These are phyloP conservation scores for Latrodectus geometricus DNA, from an alignment of 1,140 invertebrate genomes.

Conservation along the genomic window DNA sequence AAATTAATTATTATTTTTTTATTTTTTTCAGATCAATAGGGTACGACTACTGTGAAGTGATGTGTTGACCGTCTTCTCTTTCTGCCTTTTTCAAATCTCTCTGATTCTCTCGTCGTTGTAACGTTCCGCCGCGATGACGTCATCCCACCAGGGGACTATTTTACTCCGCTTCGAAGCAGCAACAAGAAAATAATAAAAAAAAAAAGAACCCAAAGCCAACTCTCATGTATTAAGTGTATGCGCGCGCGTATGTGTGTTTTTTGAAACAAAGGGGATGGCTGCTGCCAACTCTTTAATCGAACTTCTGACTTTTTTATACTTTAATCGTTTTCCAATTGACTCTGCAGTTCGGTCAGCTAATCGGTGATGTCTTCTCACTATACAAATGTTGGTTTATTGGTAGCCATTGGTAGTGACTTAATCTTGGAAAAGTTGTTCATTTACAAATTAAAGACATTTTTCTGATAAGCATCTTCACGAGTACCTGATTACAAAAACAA, in stretches of 20 bases:
- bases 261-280: neutral
- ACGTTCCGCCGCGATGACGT: slow-evolving; percentile 38
- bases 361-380: neutral
- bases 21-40: slow-evolving; percentile 56
- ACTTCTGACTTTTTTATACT: slow-evolving; percentile 26
- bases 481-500: neutral
- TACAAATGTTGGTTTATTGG: neutral
- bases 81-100: slow-evolving; percentile 55
- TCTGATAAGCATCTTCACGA: neutral
- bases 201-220: slow-evolving; percentile 48
- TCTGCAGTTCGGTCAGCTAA: slow-evolving; percentile 43
- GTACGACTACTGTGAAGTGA: slow-evolving; percentile 48
- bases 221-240: slow-evolving; percentile 38
- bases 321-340: slow-evolving; percentile 34
- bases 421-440: too few species aligned
- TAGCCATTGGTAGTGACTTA: too few species aligned
- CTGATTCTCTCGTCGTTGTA: slow-evolving; percentile 53
- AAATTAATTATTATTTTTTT: neutral
- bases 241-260: slow-evolving; percentile 42
- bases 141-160: slow-evolving; percentile 55
- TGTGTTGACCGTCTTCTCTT: slow-evolving; percentile 53
- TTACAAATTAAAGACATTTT: neutral
- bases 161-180: slow-evolving; percentile 35
- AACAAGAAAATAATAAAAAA: slow-evolving; percentile 30
- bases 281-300: slow-evolving; percentile 11